phyloP scores from a whole-genome alignment of 2,797 vertebrate species.

The Centropyge bicolor region DNA sequence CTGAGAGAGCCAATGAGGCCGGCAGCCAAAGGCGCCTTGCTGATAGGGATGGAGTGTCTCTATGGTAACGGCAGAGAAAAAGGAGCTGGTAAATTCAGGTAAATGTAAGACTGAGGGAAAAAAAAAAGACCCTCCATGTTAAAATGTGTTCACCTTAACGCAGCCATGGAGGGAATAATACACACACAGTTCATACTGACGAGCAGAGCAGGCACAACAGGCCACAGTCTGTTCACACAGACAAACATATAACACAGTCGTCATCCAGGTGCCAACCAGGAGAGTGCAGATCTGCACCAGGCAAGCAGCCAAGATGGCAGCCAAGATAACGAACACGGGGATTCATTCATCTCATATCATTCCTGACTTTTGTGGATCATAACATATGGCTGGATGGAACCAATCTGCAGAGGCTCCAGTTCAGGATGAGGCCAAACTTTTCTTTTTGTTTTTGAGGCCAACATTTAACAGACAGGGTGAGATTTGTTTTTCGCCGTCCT shows the following conservation, averaged over 20 bases:
- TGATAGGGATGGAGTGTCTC: slow-evolving; percentile 86
- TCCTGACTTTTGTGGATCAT: too few species aligned
- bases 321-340: background rate
- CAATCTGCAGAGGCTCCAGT: too few species aligned
- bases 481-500: too few species aligned
- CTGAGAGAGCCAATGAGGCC: slow-evolving; percentile 77
- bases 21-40: slow-evolving; percentile 82
- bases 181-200: slow-evolving; percentile 2
- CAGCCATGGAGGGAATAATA: background rate
- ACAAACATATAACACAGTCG: background rate
- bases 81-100: slow-evolving; percentile 83
- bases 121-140: slow-evolving; percentile 58
- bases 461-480: too few species aligned
- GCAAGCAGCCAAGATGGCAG: background rate
- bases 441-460: too few species aligned
- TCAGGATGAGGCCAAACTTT: too few species aligned
- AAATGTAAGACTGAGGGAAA: slow-evolving; percentile 79
- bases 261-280: slow-evolving; percentile 15
- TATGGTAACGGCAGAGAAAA: slow-evolving; percentile 86
- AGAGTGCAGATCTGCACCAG: background rate
- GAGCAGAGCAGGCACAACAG: background rate
- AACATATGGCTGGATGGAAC: too few species aligned
- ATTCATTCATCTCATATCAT: background rate
- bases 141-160: slow-evolving; percentile 56
- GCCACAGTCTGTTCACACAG: background rate